Percentiles rank a stretch among this genome's conserved stretches.
Conservation (phyloP, 2,888 invertebrate species). For the Athripsodes cinereus region DNA sequence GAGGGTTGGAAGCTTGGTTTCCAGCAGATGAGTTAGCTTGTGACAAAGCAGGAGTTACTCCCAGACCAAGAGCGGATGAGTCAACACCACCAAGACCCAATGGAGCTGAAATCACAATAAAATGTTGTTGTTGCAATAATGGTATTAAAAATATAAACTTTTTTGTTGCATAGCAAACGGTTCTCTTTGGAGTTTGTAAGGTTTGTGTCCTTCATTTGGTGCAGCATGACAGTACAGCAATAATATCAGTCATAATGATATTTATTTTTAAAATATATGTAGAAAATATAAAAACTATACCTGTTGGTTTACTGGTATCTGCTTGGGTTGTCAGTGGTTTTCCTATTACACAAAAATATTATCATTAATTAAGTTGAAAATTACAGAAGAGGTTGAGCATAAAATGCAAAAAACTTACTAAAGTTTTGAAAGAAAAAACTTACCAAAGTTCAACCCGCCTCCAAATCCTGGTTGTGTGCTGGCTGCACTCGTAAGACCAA, state of each 20-base stretch:
- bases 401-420: too few species aligned
- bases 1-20: conserved; percentile 26
- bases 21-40: conserved; percentile 35
- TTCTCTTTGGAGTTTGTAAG: too few species aligned
- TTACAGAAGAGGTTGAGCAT: too few species aligned
- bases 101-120: conserved; percentile 32
- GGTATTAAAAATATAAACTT: neutral
- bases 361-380: too few species aligned
- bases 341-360: conserved; percentile 13
- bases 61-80: conserved; percentile 20
- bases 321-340: conserved; percentile 23
- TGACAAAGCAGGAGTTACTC: conserved; percentile 5
- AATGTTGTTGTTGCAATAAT: neutral
- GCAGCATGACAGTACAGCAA: too few species aligned
- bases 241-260: too few species aligned
- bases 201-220: too few species aligned
- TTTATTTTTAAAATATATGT: too few species aligned
- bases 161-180: too few species aligned
- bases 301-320: conserved; percentile 31
- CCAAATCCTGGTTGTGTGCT: conserved; percentile 28
- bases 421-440: conserved; percentile 28
- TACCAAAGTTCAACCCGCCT: conserved; percentile 37
- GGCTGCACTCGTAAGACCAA: conserved; percentile 34
- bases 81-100: conserved; percentile 67
- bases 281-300: conserved; percentile 7